Base-by-base conservation (phyloP, 2,888 invertebrate genomes). In the Torymus texanus region DNA sequence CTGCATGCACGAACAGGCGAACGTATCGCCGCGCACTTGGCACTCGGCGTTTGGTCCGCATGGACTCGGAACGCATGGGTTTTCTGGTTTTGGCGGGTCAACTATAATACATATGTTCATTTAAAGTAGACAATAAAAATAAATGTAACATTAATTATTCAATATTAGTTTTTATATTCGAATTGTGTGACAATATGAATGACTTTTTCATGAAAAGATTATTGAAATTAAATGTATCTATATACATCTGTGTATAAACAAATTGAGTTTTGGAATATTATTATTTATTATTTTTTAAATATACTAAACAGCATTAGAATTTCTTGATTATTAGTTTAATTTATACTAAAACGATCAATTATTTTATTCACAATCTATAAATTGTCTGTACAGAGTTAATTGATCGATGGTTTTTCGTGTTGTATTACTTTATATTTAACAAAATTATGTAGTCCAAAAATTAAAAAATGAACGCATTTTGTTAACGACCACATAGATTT, bases 11-110 rank as follows among this genome's bases (percentile, higher is more conserved):
- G 92, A 92, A 85, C 93, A 94, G 1, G 92, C 92, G 0, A 93
- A 92, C 84, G 91, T 91, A 2, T 91, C 91, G 75, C 92, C 92
- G 0, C 92, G 88, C 80, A 92, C 91, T 81, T 91, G 89, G 83
- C 93, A 93, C 82, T 92, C 91, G 70, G 92, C 91, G 82, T 92
- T 92, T 0, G 92, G 91, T 13, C 92, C 92, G 80, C 92, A 92
- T 0, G 92, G 93, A 16, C 92, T 91, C 78, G 93, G 92, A 41
- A 89, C 85, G 83, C 93, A 93, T 1, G 92, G 92, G 82, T 92
- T 90, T 74, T 84, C 86, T 8, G 89, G 65, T 29, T 29, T 56
- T 1, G 65, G 18, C 14, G 81, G 65, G 18, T 79, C 74, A 0
- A 74, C 81, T 81, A 13, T 55, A 81, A 80, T 86, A 21, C 73